Evolutionary conservation across 2,797 vertebrate genomes (phyloP), one percentile per base, ranked within the genome.

Genomic region (Allobates femoralis): DNA sequence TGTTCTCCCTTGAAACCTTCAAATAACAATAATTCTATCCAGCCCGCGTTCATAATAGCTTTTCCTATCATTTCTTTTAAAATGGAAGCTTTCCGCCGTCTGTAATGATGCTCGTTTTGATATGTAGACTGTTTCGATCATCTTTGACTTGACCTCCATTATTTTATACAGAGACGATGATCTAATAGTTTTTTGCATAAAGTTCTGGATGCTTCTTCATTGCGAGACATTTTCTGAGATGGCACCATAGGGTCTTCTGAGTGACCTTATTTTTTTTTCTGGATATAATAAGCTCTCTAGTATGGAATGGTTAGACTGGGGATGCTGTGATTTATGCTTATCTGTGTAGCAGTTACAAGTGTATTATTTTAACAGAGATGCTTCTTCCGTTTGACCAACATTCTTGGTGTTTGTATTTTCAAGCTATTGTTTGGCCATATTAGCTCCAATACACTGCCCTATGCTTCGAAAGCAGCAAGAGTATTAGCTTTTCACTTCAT

Each of bases 211-310:
- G 71, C 62, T 66, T 64, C 77, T 62, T 62, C 79, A 15, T 30
- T 66, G 58, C 79, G 1, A 71, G 51, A 79, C 55, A 16, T 74
- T 73, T 79, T 64, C 81, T 19, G 64, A 77, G 76, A 84, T 83
- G 86, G 76, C 82, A 83, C 81, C 73, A 80, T 30, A 75, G 86
- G 66, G 76, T 69, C 30, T 84, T 55, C 53, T 28, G 28, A 79
- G 53, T 87, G 81, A 84, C 86, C 76, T 80, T 84, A 26, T 74
- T 32, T 84, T 32, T 76, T 41, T 21, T 18, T 23, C 41, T 79
- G 28, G 23, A 66, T 74, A 80, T 87, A 87, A 87, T 84, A 84
- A 84, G 67, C 86, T 79, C 28, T 84, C 76, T 56, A 19, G 74
- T 51, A 58, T 73, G 28, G 81, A 37, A 66, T 73, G 79, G 74